Evolutionary conservation across 2,797 vertebrate species (phyloP), one percentile per base, ranked within the genome.

Genomic region (Cossypha niveicapilla): DNA sequence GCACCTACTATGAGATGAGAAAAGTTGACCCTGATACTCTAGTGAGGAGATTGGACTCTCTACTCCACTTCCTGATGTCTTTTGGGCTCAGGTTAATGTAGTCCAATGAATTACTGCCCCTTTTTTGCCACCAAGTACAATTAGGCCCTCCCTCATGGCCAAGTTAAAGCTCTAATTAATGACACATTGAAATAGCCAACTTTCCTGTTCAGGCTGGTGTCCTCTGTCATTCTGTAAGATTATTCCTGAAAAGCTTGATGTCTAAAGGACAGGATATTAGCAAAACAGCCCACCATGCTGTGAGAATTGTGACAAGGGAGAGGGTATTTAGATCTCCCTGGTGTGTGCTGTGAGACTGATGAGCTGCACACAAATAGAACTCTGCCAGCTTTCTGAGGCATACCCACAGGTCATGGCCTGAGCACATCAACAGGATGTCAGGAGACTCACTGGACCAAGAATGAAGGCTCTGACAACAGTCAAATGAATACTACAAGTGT

Each of bases 401-500:
- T 6, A 13, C 4, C 0, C 0, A 3, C 21, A n/a, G 10, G 10
- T 14, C 1, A 0, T 25, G 34, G 37, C 34, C 57, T 86, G 34
- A 78, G 62, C 74, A 68, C 0, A 0, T 84, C 84, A 75, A 9
- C 7, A 61, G 42, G 6, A 30, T 65, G 62, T 84, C 95, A 88
- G 30, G 18, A 88, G 24, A 66, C 32, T 72, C 73, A 65, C 0
- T 78, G 77, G 51, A 88, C 80, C 84, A 57, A 68, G 47, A 66
- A 85, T 78, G 89, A 96, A 78, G 84, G 58, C 47, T 87, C 71
- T 95, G 84, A 86, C 66, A 88, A 57, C 42, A 75, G 58, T 23
- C 18, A 75, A 44, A 65, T 35, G 6, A 10, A 28, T 53, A 3
- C 25, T 83, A 1, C 9, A 45, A 68, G 9, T 25, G 15, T 57